phyloP scores from a whole-genome alignment of 2,113 vertebrate genomes.

The Taurulus bubalis region DNA sequence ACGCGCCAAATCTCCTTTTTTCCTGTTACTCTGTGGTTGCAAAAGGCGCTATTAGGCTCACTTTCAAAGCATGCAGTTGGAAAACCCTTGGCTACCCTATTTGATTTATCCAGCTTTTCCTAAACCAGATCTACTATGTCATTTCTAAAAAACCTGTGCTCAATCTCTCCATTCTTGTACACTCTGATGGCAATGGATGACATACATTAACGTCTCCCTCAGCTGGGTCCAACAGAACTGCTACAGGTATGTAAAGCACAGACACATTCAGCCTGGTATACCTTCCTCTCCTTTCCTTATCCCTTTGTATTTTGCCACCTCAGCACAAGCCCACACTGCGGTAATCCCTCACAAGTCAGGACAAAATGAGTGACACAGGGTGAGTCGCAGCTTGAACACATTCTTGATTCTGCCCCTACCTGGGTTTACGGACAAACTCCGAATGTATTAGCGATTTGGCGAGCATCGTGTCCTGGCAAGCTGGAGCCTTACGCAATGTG shows the following conservation, averaged over 20 bases:
- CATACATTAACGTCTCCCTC: conserved; percentile 39
- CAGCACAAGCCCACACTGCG: conserved; percentile 73
- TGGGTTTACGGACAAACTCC: conserved; percentile 42
- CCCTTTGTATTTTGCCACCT: conserved; percentile 73
- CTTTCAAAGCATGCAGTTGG: conserved; percentile 54
- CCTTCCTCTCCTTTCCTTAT: conserved; percentile 63
- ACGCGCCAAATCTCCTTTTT: conserved; percentile 56
- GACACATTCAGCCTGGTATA: conserved; percentile 50
- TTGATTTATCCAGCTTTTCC: conserved; percentile 62
- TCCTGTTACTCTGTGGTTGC: conserved; percentile 43
- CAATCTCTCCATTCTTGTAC: conserved; percentile 13
- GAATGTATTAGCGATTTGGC: conserved; percentile 51
- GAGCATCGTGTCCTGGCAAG: conserved; percentile 34
- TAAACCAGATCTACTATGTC: conserved; percentile 42
- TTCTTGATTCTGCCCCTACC: conserved; percentile 64
- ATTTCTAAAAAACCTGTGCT: conserved; percentile 29
- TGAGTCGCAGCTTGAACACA: conserved; percentile 68
- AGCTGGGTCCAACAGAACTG: conserved; percentile 42
- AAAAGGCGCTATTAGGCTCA: conserved; percentile 64
- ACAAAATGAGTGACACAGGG: conserved; percentile 76
- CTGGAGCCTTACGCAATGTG: conserved; percentile 7
- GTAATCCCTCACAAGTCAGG: conserved; percentile 78
- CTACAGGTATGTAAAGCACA: conserved; percentile 73
- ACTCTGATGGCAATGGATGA: conserved; percentile 38
- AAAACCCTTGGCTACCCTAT: conserved; percentile 51